Conservation (phyloP, 2,113 vertebrate species). For the Phoenicopterus ruber region DNA sequence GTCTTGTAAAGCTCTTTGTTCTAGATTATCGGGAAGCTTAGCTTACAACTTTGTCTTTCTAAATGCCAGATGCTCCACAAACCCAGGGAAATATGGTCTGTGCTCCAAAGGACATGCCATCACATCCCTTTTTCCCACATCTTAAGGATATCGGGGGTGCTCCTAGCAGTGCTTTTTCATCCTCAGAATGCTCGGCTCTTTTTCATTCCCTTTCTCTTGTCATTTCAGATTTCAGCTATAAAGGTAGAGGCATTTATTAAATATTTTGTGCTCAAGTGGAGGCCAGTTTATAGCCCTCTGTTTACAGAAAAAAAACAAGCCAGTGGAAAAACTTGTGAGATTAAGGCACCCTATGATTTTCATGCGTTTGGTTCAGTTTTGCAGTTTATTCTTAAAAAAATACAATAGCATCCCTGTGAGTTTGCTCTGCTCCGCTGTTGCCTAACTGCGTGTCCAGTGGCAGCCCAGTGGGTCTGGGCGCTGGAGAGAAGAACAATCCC, state of each 20-base stretch:
- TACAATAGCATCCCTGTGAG: rapidly evolving
- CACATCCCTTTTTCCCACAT: neutral
- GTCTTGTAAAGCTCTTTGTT: neutral
- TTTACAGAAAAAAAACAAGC: neutral
- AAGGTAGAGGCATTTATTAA: neutral
- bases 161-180: neutral
- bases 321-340: neutral
- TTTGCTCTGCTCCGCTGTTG: rapidly evolving
- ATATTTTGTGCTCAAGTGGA: neutral
- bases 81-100: rapidly evolving
- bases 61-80: neutral
- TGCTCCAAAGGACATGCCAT: neutral
- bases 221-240: rapidly evolving
- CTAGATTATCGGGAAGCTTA: neutral
- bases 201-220: neutral
- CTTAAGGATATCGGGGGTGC: rapidly evolving
- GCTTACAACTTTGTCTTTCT: neutral
- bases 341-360: neutral
- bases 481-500: too few relatives aligned
- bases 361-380: neutral
- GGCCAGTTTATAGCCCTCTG: neutral
- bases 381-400: neutral
- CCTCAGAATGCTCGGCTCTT: neutral
- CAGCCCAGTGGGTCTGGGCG: rapidly evolving
- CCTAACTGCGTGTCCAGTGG: rapidly evolving